These are phyloP conservation scores for Platichthys flesus DNA, from an alignment of 2,113 vertebrate species.

Conservation along the genomic window DNA sequence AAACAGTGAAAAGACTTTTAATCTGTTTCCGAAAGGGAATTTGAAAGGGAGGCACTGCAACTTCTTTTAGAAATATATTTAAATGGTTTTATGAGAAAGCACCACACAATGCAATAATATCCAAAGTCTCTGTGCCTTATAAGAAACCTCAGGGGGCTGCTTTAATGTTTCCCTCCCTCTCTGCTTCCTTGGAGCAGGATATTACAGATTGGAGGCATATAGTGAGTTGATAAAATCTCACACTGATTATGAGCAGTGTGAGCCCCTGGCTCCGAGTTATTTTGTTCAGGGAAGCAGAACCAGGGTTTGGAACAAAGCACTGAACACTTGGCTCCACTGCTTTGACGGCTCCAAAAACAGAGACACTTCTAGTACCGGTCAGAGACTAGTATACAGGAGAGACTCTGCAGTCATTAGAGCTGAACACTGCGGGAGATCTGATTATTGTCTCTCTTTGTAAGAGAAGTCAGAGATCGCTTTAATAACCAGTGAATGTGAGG, in stretches of 20 bases:
- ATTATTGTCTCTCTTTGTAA: no score
- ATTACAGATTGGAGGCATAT: slow-evolving; percentile 75
- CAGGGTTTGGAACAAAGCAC: slow-evolving; percentile 30
- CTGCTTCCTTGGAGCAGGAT: slow-evolving; percentile 67
- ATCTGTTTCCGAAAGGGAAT: slow-evolving; percentile 23
- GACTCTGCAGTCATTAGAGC: no score
- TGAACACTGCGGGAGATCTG: no score
- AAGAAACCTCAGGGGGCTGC: slow-evolving; percentile 64
- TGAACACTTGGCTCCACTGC: slow-evolving; percentile 7
- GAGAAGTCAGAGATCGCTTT: no score
- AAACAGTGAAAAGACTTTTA: slow-evolving; percentile 27
- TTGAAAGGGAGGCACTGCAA: not conserved
- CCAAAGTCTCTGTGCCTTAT: slow-evolving; percentile 31
- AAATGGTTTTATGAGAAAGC: slow-evolving; percentile 35
- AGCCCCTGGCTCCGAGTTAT: slow-evolving; percentile 40
- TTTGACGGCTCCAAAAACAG: slow-evolving; percentile 4
- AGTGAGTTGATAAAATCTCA: slow-evolving; percentile 73
- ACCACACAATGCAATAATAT: slow-evolving; percentile 49
- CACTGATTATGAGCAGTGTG: slow-evolving; percentile 68
- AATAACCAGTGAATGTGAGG: no score
- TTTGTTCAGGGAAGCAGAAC: slow-evolving; percentile 53
- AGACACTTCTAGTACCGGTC: not conserved
- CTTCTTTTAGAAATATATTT: slow-evolving; percentile 15
- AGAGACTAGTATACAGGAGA: slow-evolving; percentile 2
- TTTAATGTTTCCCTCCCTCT: slow-evolving; percentile 69